Evolutionary conservation across 2,797 vertebrate species (phyloP), one percentile per base, ranked within the genome.

Genomic region (Novumbra hubbsi): DNA sequence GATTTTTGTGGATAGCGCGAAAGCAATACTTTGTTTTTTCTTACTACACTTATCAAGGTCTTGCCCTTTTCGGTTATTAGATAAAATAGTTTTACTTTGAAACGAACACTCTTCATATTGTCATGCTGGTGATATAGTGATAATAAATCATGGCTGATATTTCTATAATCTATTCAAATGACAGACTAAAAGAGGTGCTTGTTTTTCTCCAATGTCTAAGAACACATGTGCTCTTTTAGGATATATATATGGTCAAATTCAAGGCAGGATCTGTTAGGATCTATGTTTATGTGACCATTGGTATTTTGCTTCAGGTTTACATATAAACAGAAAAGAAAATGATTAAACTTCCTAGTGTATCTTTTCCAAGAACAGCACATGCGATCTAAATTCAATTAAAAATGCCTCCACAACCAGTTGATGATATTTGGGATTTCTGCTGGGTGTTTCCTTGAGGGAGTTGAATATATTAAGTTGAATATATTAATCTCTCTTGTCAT

Each of bases 331-430:
- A 68, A 52, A 78, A 11, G 41, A 45, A 77, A 80, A 73, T 45
- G 49, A 78, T 76, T 72, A 80, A 85, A 76, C 76, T 24, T 24
- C 72, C 16, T n/a, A 21, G n/a, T 14, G 15, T 76, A 71, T 30
- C 67, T 73, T 73, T 73, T 82, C 83, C 80, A 80, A 75, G 71
- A 63, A 34, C 34, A 78, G 50, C 85, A 78, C 78, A 82, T 19
- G 68, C 66, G 69, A 24, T 67, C 70, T 9, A 82, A 78, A 81
- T 80, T 82, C 68, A 81, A 79, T 81, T 76, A 80, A 68, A 48
- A 70, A 68, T 28, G 65, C 28, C 50, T 78, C 41, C 77, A 70
- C 78, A 78, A 41, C 76, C 76, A 76, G 71, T 19, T 55, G 24
- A 48, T 41, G 5, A 66, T 57, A 77, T 27, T 41, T 21, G 55